phyloP scores from a whole-genome alignment of 1,140 invertebrate species.

The Agrilus planipennis region DNA sequence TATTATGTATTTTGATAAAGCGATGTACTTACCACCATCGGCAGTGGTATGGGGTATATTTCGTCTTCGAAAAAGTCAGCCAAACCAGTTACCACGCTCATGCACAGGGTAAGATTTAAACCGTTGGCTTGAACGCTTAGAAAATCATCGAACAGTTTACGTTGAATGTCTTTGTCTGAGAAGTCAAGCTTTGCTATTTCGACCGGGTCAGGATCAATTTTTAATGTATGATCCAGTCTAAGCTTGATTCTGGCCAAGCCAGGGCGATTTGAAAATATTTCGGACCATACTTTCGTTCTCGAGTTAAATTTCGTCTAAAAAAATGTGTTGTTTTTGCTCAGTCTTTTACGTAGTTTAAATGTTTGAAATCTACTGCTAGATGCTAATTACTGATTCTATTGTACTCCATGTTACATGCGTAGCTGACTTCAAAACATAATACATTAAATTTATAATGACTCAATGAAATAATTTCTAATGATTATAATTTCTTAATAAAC shows the following conservation, averaged over 20 bases:
- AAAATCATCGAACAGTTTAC: constrained; percentile 32
- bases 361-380: too few species aligned
- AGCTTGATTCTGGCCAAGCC: constrained; percentile 33
- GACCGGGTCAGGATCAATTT: constrained; percentile 12
- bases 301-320: constrained; percentile 53
- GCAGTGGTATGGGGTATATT: constrained; percentile 62
- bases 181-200: constrained; percentile 21
- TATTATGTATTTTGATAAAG: constrained; percentile 1
- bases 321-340: too few species aligned
- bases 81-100: constrained; percentile 68
- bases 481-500: too few species aligned
- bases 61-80: constrained; percentile 79
- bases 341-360: too few species aligned
- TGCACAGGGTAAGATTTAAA: constrained; percentile 56
- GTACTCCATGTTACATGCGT: too few species aligned
- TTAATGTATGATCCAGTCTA: constrained; percentile 46
- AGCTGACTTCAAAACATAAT: too few species aligned
- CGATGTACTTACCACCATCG: constrained; percentile 49
- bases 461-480: too few species aligned
- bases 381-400: too few species aligned
- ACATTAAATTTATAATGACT: too few species aligned
- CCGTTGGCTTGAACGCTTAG: constrained; percentile 54
- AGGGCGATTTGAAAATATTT: constrained; percentile 38
- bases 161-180: constrained; percentile 34
- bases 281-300: constrained; percentile 55